Evolutionary conservation across 2,888 invertebrate species (phyloP), one percentile per base, ranked within the genome.

Genomic region (Magallana nippona): DNA sequence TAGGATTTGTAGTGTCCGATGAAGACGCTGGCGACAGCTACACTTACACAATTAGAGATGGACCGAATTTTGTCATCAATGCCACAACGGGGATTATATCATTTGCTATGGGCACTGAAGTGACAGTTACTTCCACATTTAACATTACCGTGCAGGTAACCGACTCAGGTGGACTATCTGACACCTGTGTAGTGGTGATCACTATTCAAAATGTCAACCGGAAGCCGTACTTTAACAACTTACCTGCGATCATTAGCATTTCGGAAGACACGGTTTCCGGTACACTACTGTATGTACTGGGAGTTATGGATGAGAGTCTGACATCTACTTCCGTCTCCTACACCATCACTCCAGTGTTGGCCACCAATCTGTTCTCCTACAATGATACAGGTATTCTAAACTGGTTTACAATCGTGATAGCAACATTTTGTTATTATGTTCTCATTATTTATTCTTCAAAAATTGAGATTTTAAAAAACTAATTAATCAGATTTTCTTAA

Each of bases 21-120:
- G 55, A 55, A 11, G 78, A 78, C 55, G 10, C 10, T 8, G 15
- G 55, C 2, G 22, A 55, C 10, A 10, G 11, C 19, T 78, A 17
- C 55, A 78, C 19, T 10, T 78, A 17, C 55, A 11, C 27, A 17
- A 78, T 78, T 3, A 22, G 19, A 11, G 56, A 55, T 17, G 78
- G 78, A 78, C 17, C 78, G 22, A 78, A 78, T 19, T 78, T 55
- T 17, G 56, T 22, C 55, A 78, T 78, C 78, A 78, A 78, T 22
- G 19, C 55, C 10, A 15, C 78, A 19, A 55, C 78, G 8, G 78
- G 78, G 55, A 19, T 56, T 11, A 55, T 78, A 19, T n/a, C 78
- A 2, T 55, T 78, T 55, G n/a, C 55, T 11, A 17, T 19, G 55
- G 78, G 55, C n/a, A 56, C 19, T n/a, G 55, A 78, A 8, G 78